These are phyloP conservation scores for Gila orcuttii DNA, from an alignment of 2,113 vertebrate genomes.

Conservation along the genomic window DNA sequence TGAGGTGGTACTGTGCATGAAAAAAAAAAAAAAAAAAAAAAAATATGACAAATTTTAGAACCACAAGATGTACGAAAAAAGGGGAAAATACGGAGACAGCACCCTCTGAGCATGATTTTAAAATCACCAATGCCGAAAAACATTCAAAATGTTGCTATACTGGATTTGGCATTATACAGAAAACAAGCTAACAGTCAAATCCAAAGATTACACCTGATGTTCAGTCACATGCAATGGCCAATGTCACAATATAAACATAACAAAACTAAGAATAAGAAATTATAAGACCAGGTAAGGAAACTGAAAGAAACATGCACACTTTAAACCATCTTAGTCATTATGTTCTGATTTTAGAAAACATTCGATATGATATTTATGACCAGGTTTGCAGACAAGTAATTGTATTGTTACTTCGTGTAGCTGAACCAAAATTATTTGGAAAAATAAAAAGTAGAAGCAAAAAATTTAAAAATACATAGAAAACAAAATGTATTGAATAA, in stretches of 20 bases:
- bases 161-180: background rate
- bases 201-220: background rate
- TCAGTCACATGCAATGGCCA: constrained; percentile 18
- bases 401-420: background rate
- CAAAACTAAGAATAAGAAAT: constrained; percentile 23
- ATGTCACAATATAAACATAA: background rate
- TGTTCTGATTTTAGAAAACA: background rate
- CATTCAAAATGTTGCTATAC: background rate
- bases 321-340: constrained; percentile 4
- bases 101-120: no score
- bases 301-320: constrained; percentile 42
- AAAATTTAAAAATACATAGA: background rate
- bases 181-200: constrained; percentile 10
- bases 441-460: background rate
- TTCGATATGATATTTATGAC: background rate
- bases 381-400: background rate
- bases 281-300: constrained; percentile 20
- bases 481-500: background rate
- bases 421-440: background rate
- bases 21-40: background rate
- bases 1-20: constrained; percentile 72
- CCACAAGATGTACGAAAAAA: background rate
- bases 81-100: background rate
- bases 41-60: background rate
- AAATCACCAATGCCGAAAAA: background rate